A percentile compares a stretch with the other conserved stretches of the same genome.
phyloP scores from a whole-genome alignment of 2,888 invertebrate species.

The Autographa pulchrina region DNA sequence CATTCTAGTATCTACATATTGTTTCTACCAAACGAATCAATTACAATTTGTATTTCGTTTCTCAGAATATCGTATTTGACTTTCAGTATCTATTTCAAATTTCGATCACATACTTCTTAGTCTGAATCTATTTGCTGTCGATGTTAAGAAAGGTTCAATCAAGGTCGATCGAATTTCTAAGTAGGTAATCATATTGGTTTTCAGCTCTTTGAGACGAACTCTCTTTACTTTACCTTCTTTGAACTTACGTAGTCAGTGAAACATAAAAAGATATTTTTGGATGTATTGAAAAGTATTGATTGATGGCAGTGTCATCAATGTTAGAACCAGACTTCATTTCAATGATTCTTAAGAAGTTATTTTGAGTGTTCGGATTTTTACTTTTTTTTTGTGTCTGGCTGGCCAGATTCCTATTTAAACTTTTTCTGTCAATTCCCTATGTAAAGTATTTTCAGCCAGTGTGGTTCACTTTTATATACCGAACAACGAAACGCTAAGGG shows the following conservation, averaged over 20 bases:
- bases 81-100: neutral
- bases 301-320: neutral
- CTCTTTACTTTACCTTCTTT: slow-evolving; percentile 3
- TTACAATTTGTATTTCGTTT: neutral
- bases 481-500: too few species aligned
- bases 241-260: neutral
- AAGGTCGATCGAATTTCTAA: slow-evolving; percentile 3
- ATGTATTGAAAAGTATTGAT: neutral
- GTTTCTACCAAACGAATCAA: neutral
- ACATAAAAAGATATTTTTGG: slow-evolving; percentile 1
- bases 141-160: neutral
- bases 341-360: neutral
- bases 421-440: too few species aligned
- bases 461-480: too few species aligned
- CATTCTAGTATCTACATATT: too few species aligned
- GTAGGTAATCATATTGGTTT: slow-evolving; percentile 2
- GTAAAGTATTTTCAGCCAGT: too few species aligned
- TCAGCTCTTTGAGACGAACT: neutral
- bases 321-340: neutral
- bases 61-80: neutral
- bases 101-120: neutral
- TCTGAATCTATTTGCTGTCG: neutral
- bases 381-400: neutral
- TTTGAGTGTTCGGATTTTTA: neutral
- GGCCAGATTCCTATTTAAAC: too few species aligned